Conservation (phyloP, 2,888 invertebrate genomes). For the Parthenolecanium corni region DNA sequence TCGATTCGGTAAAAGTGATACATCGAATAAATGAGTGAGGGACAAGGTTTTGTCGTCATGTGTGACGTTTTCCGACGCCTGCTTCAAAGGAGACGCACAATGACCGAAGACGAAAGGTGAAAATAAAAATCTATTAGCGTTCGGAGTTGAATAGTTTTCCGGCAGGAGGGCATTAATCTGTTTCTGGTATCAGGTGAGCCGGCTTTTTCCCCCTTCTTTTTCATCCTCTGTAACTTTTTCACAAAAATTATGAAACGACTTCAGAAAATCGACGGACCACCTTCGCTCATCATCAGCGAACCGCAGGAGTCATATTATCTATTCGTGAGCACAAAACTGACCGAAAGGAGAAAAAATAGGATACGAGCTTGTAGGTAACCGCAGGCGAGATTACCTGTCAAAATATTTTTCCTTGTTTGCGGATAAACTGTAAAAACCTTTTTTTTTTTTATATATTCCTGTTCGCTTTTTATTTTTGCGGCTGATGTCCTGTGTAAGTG, state of each 20-base stretch:
- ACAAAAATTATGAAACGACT: too few relatives aligned
- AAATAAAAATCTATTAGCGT: slow-evolving; percentile 20
- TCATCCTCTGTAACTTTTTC: too few relatives aligned
- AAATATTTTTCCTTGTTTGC: slow-evolving; percentile 26
- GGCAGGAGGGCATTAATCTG: slow-evolving; percentile 19
- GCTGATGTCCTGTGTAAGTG: too few relatives aligned
- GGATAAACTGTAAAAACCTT: slow-evolving; percentile 1
- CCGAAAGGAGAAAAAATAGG: background rate
- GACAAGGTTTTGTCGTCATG: too few relatives aligned
- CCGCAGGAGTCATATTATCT: slow-evolving; percentile 12
- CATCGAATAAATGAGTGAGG: too few relatives aligned
- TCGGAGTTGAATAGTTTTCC: slow-evolving; percentile 13
- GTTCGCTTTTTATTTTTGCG: too few relatives aligned
- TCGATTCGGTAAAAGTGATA: too few relatives aligned
- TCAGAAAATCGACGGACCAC: slow-evolving; percentile 1
- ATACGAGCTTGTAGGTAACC: slow-evolving; percentile 12
- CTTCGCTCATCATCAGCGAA: background rate
- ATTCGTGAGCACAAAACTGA: too few relatives aligned
- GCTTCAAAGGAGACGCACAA: background rate
- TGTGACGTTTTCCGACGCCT: background rate
- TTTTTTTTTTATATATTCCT: too few relatives aligned
- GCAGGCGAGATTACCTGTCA: slow-evolving; percentile 28
- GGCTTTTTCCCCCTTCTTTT: background rate
- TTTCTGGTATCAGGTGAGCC: slow-evolving; percentile 13
- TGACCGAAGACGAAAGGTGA: background rate